phyloP scores from a whole-genome alignment of 2,113 vertebrate genomes.

The Oncorhynchus mykiss region DNA sequence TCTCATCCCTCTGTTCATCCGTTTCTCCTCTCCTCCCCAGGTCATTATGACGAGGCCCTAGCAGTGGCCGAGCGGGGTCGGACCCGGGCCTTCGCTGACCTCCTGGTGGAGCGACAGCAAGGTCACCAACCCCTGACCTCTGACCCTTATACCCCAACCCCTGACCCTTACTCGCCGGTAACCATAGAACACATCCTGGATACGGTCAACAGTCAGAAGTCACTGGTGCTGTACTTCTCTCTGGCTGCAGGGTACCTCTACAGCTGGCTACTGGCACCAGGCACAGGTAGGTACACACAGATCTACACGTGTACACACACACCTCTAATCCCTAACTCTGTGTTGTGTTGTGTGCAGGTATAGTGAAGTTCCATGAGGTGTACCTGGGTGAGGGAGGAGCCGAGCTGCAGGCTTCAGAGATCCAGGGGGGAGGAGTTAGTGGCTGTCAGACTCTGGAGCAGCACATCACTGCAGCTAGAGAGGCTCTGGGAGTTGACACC shows the following conservation, averaged over 20 bases:
- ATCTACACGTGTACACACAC: background rate
- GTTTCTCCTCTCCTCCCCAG: slow-evolving; percentile 56
- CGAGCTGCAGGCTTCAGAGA: slow-evolving; percentile 70
- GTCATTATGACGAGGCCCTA: slow-evolving; percentile 90
- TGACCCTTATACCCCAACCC: slow-evolving; percentile 82
- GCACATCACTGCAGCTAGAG: slow-evolving; percentile 81
- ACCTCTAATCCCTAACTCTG: background rate
- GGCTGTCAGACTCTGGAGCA: slow-evolving; percentile 80
- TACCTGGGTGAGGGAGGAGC: slow-evolving; percentile 80
- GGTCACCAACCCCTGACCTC: slow-evolving; percentile 77
- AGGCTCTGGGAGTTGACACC: slow-evolving; percentile 88
- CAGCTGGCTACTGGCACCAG: slow-evolving; percentile 93
- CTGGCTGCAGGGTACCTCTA: slow-evolving; percentile 91
- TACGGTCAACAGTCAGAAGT: slow-evolving; percentile 84
- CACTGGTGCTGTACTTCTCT: slow-evolving; percentile 92
- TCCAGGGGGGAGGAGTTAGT: slow-evolving; percentile 70
- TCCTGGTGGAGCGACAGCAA: slow-evolving; percentile 90
- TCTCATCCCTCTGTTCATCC: background rate
- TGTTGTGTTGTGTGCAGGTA: slow-evolving; percentile 71
- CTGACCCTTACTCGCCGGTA: slow-evolving; percentile 86
- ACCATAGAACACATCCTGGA: slow-evolving; percentile 90
- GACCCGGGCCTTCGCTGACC: slow-evolving; percentile 89
- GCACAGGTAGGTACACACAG: slow-evolving; percentile 78
- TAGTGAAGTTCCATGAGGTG: slow-evolving; percentile 91
- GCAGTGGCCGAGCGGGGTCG: slow-evolving; percentile 91